Percentiles rank a stretch among this genome's conserved stretches.
Evolutionary conservation across 2,113 vertebrate species (phyloP).

Genomic region (Chaenogobius annularis): DNA sequence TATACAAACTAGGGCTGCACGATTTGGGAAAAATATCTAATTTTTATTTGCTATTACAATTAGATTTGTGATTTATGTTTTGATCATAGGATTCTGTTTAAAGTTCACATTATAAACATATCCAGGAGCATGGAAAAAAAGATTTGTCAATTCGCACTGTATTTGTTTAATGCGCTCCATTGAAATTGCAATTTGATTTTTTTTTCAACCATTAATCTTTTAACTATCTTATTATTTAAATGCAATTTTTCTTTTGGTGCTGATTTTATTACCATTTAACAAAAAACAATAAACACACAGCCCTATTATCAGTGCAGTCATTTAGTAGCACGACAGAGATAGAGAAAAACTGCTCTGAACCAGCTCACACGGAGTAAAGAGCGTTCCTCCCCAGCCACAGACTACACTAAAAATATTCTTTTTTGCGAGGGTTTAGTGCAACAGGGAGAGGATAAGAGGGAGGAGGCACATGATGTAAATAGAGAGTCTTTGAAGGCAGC

Average conservation of each 20-base stretch:
- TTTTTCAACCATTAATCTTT: too few species aligned
- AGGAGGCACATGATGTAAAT: slow-evolving; percentile 52
- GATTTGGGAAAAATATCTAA: too few species aligned
- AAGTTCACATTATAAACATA: too few species aligned
- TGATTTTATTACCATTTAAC: too few species aligned
- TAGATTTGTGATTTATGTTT: too few species aligned
- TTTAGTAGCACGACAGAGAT: slow-evolving; percentile 30
- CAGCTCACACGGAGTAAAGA: slow-evolving; percentile 4
- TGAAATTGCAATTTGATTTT: too few species aligned
- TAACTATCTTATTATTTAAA: neutral
- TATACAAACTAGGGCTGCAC: neutral
- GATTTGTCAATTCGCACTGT: too few species aligned
- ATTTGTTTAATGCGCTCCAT: too few species aligned
- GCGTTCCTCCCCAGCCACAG: neutral
- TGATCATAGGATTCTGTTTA: too few species aligned
- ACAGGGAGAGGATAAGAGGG: slow-evolving; percentile 22
- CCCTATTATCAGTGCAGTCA: neutral
- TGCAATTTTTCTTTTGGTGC: neutral
- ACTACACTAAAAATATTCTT: slow-evolving; percentile 33
- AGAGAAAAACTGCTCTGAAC: slow-evolving; percentile 12
- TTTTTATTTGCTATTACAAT: too few species aligned
- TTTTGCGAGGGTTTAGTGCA: slow-evolving; percentile 42
- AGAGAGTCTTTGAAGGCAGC: slow-evolving; percentile 59
- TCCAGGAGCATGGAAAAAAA: too few species aligned
- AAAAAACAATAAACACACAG: neutral